Evolutionary conservation across 2,888 invertebrate genomes (phyloP).

Genomic region (Ferdinandea cuprea): DNA sequence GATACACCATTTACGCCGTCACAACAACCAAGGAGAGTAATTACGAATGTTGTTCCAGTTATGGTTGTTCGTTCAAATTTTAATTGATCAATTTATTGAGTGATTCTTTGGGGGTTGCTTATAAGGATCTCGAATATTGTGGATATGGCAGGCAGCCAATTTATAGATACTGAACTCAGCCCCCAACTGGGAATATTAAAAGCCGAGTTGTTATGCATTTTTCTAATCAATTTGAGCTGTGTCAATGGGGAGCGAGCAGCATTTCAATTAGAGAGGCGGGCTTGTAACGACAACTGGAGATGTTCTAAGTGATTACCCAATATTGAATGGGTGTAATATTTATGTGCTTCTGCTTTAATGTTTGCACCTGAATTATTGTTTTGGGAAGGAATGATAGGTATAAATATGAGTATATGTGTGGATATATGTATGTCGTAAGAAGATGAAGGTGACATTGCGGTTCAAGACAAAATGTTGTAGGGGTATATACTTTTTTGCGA

Average conservation of each 20-base stretch:
- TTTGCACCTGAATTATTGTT: too few relatives aligned
- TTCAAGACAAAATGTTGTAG: too few relatives aligned
- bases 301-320: too few relatives aligned
- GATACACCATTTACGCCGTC: background rate
- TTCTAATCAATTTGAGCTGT: background rate
- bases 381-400: too few relatives aligned
- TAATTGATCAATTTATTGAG: conserved; percentile 50
- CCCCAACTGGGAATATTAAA: background rate
- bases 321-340: too few relatives aligned
- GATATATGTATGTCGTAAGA: too few relatives aligned
- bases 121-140: background rate
- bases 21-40: conserved; percentile 6
- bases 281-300: too few relatives aligned
- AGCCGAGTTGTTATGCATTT: background rate
- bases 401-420: too few relatives aligned
- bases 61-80: conserved; percentile 42
- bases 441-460: too few relatives aligned
- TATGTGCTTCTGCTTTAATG: too few relatives aligned
- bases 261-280: too few relatives aligned
- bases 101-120: background rate
- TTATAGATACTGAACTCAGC: background rate
- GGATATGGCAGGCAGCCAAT: background rate
- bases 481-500: too few relatives aligned
- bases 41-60: conserved; percentile 33
- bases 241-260: background rate